Evolutionary conservation across 2,888 invertebrate species (phyloP).

Genomic region (Willowsia nigromaculata): DNA sequence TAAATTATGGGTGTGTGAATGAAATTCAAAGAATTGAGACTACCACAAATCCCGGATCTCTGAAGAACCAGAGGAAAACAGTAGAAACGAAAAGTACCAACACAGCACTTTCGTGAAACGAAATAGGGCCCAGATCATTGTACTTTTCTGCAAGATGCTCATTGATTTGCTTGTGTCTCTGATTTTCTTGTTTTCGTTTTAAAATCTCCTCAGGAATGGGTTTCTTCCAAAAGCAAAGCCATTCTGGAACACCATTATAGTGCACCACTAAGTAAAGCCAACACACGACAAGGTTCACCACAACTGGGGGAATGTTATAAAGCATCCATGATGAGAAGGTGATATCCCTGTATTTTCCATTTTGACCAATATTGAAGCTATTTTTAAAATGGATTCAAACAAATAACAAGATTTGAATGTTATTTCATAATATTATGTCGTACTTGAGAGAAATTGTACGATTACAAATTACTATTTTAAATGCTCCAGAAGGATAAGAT

Average conservation of each 20-base stretch:
- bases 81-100: conserved; percentile 88
- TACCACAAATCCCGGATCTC: conserved; percentile 90
- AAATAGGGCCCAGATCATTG: conserved; percentile 88
- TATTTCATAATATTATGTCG: too few species aligned
- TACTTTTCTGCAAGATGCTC: conserved; percentile 88
- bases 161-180: conserved; percentile 79
- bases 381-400: too few species aligned
- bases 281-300: conserved; percentile 87
- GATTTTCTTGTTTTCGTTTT: conserved; percentile 31
- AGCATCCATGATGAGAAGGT: conserved; percentile 90
- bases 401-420: background rate
- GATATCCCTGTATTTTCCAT: conserved; percentile 81
- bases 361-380: conserved; percentile 72
- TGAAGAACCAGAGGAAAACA: conserved; percentile 92
- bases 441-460: too few species aligned
- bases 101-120: conserved; percentile 88
- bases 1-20: too few species aligned
- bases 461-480: conserved; percentile 64
- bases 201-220: conserved; percentile 17
- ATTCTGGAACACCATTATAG: conserved; percentile 86
- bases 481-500: conserved; percentile 67
- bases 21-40: background rate
- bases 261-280: conserved; percentile 90
- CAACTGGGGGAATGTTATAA: conserved; percentile 91
- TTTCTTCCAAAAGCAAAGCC: conserved; percentile 58